Conservation (phyloP, 2,888 invertebrate species). For the Hecatera dysodea region DNA sequence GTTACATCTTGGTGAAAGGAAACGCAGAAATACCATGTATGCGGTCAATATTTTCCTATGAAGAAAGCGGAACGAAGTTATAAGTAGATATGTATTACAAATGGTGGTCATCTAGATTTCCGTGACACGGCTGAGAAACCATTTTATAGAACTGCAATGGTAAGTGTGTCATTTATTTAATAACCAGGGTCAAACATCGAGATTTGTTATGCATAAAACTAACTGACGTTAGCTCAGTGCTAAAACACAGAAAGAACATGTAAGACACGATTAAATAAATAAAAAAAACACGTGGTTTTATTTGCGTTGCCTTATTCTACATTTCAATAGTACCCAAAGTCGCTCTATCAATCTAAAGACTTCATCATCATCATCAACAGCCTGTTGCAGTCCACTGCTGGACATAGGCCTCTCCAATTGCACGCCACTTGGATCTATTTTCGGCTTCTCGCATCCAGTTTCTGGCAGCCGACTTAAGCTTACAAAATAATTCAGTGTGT, state of each 20-base stretch:
- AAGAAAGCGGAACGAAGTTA: slow-evolving; percentile 49
- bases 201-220: background rate
- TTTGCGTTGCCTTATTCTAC: background rate
- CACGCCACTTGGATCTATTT: too few species aligned
- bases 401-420: too few species aligned
- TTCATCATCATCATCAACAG: too few species aligned
- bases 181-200: background rate
- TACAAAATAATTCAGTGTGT: background rate
- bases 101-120: slow-evolving; percentile 31
- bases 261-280: background rate
- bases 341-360: background rate
- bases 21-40: slow-evolving; percentile 26
- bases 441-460: too few species aligned
- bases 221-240: background rate
- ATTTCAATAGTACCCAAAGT: background rate
- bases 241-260: background rate
- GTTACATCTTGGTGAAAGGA: slow-evolving; percentile 33
- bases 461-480: too few species aligned
- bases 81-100: background rate
- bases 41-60: slow-evolving; percentile 20
- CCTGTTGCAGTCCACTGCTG: too few species aligned
- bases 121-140: background rate
- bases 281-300: background rate
- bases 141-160: background rate
- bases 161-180: background rate